Conservation (phyloP, 2,888 invertebrate genomes). For the Serrognathus titanus region DNA sequence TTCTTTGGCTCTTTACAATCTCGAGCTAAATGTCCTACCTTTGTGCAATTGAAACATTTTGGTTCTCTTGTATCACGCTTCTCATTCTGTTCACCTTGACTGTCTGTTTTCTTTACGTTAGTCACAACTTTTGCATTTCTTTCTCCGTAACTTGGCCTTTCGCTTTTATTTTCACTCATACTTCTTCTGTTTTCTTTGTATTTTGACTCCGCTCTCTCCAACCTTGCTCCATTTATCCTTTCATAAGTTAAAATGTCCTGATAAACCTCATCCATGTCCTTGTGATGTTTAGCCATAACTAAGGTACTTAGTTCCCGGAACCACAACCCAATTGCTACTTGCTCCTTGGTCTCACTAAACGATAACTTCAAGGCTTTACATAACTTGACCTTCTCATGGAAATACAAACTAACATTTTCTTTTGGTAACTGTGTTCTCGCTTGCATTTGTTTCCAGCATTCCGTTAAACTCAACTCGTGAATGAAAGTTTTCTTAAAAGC, state of each 20-base stretch:
- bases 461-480: too few relatives aligned
- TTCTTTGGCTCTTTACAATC: too few relatives aligned
- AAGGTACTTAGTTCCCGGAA: background rate
- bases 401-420: background rate
- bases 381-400: background rate
- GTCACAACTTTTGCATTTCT: too few relatives aligned
- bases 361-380: background rate
- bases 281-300: background rate
- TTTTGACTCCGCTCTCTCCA: background rate
- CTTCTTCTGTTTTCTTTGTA: background rate
- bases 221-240: background rate
- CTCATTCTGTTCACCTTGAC: too few relatives aligned
- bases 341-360: slow-evolving; percentile 1
- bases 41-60: too few relatives aligned
- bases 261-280: background rate
- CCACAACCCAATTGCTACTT: background rate
- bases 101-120: too few relatives aligned
- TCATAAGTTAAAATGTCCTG: background rate
- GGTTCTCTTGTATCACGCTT: too few relatives aligned
- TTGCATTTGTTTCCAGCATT: too few relatives aligned
- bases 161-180: too few relatives aligned
- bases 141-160: too few relatives aligned
- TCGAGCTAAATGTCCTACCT: too few relatives aligned
- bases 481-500: too few relatives aligned
- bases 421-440: background rate